These are phyloP conservation scores for Coelogynopora nodosa DNA, from an alignment of 2,888 invertebrate species.

Conservation along the genomic window DNA sequence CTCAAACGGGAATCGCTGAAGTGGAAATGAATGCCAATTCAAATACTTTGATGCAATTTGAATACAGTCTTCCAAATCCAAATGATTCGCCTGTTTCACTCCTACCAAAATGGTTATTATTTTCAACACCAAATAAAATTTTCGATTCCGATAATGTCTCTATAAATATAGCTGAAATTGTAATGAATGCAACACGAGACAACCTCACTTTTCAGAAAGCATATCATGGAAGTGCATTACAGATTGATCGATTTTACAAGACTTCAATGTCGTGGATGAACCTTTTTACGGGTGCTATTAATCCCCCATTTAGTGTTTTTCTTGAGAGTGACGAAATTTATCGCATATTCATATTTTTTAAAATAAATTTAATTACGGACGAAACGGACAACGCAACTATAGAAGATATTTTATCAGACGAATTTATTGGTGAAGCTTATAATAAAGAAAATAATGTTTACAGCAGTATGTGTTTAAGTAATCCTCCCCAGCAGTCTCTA, in stretches of 20 bases:
- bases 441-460: too few species aligned
- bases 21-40: background rate
- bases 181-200: background rate
- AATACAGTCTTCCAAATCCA: background rate
- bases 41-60: background rate
- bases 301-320: background rate
- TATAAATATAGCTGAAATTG: background rate
- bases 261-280: conserved; percentile 19
- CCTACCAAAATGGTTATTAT: background rate
- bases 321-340: background rate
- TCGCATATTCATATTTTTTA: background rate
- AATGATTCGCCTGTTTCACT: background rate
- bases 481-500: too few species aligned
- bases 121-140: background rate
- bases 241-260: conserved; percentile 18
- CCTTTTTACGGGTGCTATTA: background rate
- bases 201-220: background rate
- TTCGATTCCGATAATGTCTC: background rate
- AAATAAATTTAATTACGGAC: too few species aligned
- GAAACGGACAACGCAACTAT: too few species aligned
- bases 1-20: background rate
- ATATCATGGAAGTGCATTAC: background rate
- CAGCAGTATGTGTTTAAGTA: too few species aligned
- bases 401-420: too few species aligned
- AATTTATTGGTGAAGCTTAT: too few species aligned